These are phyloP conservation scores for Oeneis ivallda DNA, from an alignment of 2,888 invertebrate species.

Conservation along the genomic window DNA sequence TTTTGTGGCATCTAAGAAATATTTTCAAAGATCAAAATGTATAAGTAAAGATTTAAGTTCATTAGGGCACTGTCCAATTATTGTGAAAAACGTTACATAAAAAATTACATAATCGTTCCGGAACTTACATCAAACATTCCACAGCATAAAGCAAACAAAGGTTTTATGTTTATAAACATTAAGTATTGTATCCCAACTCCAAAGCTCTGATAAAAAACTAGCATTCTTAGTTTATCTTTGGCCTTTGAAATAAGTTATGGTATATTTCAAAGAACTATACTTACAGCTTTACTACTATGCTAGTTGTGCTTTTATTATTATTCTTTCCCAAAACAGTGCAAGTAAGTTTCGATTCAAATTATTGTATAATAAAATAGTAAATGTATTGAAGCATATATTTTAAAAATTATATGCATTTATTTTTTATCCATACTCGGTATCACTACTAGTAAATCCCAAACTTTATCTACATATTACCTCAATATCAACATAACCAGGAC, in stretches of 20 bases:
- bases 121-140: constrained; percentile 31
- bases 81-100: constrained; percentile 54
- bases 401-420: no score
- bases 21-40: constrained; percentile 64
- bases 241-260: constrained; percentile 19
- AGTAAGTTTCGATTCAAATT: constrained; percentile 20
- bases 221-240: constrained; percentile 35
- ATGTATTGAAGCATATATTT: no score
- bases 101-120: constrained; percentile 53
- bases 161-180: constrained; percentile 42
- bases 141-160: constrained; percentile 30
- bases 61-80: constrained; percentile 63
- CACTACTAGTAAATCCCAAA: no score
- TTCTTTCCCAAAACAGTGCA: constrained; percentile 22
- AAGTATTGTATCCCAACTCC: constrained; percentile 26
- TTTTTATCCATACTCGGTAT: no score
- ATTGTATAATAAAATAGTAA: not conserved
- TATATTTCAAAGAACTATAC: no score
- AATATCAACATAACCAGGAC: no score
- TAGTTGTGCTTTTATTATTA: constrained; percentile 27
- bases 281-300: constrained; percentile 9
- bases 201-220: constrained; percentile 40
- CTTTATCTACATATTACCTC: no score
- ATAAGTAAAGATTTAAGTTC: constrained; percentile 57
- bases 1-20: constrained; percentile 62